These are phyloP conservation scores for Lasiommata megera DNA, from an alignment of 2,888 invertebrate genomes.

Conservation along the genomic window DNA sequence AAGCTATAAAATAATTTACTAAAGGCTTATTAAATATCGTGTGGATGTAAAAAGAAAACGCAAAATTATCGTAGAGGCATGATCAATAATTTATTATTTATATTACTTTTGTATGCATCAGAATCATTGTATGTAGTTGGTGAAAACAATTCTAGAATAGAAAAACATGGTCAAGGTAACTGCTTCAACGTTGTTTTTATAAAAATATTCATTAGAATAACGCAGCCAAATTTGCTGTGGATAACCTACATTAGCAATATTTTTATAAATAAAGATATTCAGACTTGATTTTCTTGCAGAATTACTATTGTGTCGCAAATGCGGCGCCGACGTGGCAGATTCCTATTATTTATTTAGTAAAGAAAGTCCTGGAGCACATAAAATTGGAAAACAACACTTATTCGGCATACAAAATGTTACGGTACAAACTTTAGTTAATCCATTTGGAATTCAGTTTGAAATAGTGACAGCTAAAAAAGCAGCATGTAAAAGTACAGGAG, in stretches of 20 bases:
- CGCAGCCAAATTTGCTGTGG: too few species aligned
- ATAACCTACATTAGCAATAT: not conserved
- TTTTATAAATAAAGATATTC: not conserved
- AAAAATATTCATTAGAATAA: too few species aligned
- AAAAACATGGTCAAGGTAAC: slow-evolving; percentile 37
- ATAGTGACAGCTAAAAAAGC: slow-evolving; percentile 77
- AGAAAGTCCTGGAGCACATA: slow-evolving; percentile 71
- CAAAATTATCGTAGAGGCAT: slow-evolving; percentile 43
- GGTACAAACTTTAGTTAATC: slow-evolving; percentile 80
- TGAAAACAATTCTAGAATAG: slow-evolving; percentile 35
- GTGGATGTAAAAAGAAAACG: not conserved
- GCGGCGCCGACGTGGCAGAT: slow-evolving; percentile 81
- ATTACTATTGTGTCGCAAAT: slow-evolving; percentile 79
- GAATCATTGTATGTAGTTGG: slow-evolving; percentile 39
- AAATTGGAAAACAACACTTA: slow-evolving; percentile 70
- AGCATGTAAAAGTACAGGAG: slow-evolving; percentile 75
- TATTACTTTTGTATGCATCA: slow-evolving; percentile 44
- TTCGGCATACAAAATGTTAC: slow-evolving; percentile 78
- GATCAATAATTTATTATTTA: slow-evolving; percentile 49
- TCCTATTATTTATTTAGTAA: slow-evolving; percentile 75
- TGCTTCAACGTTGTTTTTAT: not conserved
- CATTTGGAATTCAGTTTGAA: slow-evolving; percentile 77
- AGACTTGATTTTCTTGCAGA: slow-evolving; percentile 55
- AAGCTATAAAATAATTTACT: too few species aligned
- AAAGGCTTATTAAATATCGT: not conserved